A percentile compares a stretch with the other conserved stretches of the same genome.
Conservation (phyloP, 2,113 vertebrate genomes). For the Gila orcuttii region DNA sequence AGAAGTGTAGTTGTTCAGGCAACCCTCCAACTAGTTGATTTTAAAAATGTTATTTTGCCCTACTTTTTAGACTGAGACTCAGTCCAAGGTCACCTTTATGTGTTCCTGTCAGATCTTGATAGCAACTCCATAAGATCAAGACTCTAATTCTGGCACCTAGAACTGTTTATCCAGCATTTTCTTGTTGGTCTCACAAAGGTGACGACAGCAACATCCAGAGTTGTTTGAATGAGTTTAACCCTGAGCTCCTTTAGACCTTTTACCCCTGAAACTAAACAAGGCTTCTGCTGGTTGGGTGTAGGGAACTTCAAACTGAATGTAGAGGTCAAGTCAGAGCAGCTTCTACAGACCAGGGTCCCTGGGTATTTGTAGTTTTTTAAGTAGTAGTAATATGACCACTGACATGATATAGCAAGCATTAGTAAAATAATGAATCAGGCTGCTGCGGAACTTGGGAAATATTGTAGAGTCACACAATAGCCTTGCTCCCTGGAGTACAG, state of each 20-base stretch:
- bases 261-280: constrained; percentile 4
- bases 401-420: not conserved
- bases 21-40: not conserved
- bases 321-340: not conserved
- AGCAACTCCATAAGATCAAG: not conserved
- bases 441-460: not conserved
- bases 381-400: not conserved
- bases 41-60: constrained; percentile 1
- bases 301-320: not conserved
- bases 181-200: not conserved
- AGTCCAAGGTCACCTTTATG: not conserved
- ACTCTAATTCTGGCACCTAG: not conserved
- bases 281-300: not conserved
- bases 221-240: constrained; percentile 9
- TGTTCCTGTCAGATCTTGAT: not conserved
- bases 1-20: not conserved
- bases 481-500: constrained; percentile 11
- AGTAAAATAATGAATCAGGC: not conserved
- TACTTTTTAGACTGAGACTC: not conserved
- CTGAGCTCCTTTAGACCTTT: constrained; percentile 23
- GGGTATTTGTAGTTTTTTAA: not conserved
- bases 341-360: not conserved
- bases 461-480: not conserved
- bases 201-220: not conserved
- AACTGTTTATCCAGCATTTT: not conserved